phyloP scores from a whole-genome alignment of 1,140 invertebrate species.

The Scylla paramamosain region DNA sequence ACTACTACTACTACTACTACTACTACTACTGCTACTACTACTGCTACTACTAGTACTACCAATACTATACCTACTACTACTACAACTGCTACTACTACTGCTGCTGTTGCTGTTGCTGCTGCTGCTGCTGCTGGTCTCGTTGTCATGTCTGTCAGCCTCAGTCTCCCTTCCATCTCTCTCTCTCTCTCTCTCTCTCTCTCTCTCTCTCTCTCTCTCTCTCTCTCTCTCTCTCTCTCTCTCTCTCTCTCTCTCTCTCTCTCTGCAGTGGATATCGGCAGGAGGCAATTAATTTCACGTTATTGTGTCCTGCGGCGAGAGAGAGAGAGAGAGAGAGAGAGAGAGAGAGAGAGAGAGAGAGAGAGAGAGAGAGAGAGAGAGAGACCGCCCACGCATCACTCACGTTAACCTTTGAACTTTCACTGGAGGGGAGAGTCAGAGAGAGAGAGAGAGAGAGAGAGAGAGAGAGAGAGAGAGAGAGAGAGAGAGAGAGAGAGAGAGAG shows the following conservation, averaged over 20 bases:
- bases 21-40: constrained; percentile 51
- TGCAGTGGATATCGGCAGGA: neutral
- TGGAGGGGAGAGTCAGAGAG: neutral
- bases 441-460: constrained; percentile 18
- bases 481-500: neutral
- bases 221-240: constrained; percentile 1
- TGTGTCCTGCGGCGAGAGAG: constrained; percentile 25
- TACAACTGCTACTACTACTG: constrained; percentile 42
- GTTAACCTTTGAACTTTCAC: neutral
- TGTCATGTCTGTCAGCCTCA: neutral
- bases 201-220: constrained; percentile 4
- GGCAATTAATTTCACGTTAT: neutral
- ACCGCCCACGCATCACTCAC: neutral
- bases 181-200: neutral
- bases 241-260: neutral
- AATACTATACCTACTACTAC: neutral
- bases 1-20: constrained; percentile 52
- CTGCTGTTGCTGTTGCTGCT: constrained; percentile 25
- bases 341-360: constrained; percentile 51
- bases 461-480: neutral
- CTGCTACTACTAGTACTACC: constrained; percentile 34
- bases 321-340: constrained; percentile 49
- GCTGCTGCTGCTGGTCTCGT: neutral
- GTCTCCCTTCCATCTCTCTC: neutral
- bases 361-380: constrained; percentile 48